Evolutionary conservation across 2,888 invertebrate genomes (phyloP).

Genomic region (Hartigia nigra): DNA sequence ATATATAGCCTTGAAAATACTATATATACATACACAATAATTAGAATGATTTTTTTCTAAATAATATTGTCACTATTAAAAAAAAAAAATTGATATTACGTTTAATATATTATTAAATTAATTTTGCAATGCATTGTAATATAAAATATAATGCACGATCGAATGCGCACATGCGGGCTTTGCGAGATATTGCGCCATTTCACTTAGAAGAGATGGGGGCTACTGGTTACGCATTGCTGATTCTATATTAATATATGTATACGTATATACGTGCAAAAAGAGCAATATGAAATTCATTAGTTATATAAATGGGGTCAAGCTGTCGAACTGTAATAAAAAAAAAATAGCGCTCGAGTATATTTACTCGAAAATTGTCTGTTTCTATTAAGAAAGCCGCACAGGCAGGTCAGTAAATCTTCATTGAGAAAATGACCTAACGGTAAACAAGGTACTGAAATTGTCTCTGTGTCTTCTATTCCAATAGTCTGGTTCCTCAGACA

Average conservation of each 20-base stretch:
- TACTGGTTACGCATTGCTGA: conserved; percentile 24
- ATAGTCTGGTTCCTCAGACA: not conserved
- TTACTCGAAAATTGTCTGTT: not conserved
- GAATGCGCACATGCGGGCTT: not conserved
- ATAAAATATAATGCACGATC: not conserved
- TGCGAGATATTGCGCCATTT: conserved; percentile 8
- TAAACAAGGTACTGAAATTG: not conserved
- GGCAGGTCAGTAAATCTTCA: not conserved
- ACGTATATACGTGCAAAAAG: not conserved
- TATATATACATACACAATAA: not conserved
- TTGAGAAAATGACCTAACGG: not conserved
- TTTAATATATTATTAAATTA: not conserved
- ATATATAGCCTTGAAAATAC: too few species aligned
- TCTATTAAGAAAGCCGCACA: too few species aligned
- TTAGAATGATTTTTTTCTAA: too few species aligned
- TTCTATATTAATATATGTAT: conserved; percentile 19
- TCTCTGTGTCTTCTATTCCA: too few species aligned
- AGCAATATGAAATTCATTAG: not conserved
- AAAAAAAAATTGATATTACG: too few species aligned
- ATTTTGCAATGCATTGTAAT: too few species aligned
- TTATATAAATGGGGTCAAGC: not conserved
- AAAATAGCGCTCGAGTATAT: not conserved
- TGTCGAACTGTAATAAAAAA: too few species aligned
- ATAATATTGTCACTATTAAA: too few species aligned
- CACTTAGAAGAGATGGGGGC: not conserved